Percentiles rank a stretch among this genome's conserved stretches.
Conservation (phyloP, 2,888 invertebrate species). For the Sclerodermus sp. region DNA sequence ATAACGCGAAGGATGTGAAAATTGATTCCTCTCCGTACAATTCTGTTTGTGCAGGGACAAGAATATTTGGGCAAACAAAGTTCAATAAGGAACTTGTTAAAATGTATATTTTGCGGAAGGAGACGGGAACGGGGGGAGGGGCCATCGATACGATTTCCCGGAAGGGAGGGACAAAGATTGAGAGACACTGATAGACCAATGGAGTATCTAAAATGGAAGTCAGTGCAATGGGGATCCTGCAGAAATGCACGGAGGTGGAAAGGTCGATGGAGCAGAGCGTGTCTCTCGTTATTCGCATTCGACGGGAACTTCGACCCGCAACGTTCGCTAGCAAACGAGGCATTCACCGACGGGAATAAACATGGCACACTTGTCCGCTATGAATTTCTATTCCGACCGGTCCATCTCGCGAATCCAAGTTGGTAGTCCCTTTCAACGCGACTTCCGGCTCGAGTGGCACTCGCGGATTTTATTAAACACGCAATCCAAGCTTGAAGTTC, state of each 20-base stretch:
- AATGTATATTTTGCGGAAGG: too few species aligned
- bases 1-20: too few species aligned
- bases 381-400: background rate
- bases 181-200: too few species aligned
- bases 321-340: slow-evolving; percentile 19
- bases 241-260: background rate
- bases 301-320: slow-evolving; percentile 17
- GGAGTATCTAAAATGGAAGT: too few species aligned
- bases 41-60: too few species aligned
- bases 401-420: background rate
- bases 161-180: too few species aligned
- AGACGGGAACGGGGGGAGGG: too few species aligned
- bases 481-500: slow-evolving; percentile 17
- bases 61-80: too few species aligned
- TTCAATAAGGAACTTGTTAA: too few species aligned
- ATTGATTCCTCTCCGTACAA: too few species aligned
- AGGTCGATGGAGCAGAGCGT: background rate
- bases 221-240: background rate
- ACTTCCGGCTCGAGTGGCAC: background rate
- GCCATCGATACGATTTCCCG: too few species aligned
- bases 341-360: slow-evolving; percentile 22
- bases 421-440: background rate
- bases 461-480: slow-evolving; percentile 12
- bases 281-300: slow-evolving; percentile 10
- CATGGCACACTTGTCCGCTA: slow-evolving; percentile 9